Evolutionary conservation across 1,140 invertebrate species (phyloP).

Genomic region (Bombus cullumanus): DNA sequence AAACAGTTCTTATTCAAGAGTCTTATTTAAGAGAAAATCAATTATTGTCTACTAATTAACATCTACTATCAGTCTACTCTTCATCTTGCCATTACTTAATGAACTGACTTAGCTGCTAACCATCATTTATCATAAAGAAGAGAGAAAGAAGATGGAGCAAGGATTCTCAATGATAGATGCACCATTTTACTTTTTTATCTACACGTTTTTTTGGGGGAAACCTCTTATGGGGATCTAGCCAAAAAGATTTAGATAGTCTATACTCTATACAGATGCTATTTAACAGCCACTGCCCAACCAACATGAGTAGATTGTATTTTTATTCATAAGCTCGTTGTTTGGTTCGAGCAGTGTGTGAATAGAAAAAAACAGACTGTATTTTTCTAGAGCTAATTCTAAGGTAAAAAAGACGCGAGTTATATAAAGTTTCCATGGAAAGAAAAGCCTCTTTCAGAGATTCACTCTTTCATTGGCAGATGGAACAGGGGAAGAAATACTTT

Average conservation of each 20-base stretch:
- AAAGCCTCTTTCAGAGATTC: background rate
- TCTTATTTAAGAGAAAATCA: background rate
- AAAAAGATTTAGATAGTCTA: slow-evolving; percentile 51
- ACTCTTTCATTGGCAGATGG: slow-evolving; percentile 29
- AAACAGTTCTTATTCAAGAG: background rate
- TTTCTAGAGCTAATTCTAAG: slow-evolving; percentile 71
- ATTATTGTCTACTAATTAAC: background rate
- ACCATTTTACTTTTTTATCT: slow-evolving; percentile 8
- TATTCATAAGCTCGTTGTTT: slow-evolving; percentile 26
- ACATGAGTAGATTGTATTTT: slow-evolving; percentile 41
- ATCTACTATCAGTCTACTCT: background rate
- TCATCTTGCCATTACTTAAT: slow-evolving; percentile 27
- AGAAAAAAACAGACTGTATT: slow-evolving; percentile 74
- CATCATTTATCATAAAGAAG: background rate
- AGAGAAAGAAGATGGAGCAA: background rate
- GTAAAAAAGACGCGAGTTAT: slow-evolving; percentile 6
- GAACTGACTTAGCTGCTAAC: background rate
- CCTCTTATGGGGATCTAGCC: slow-evolving; percentile 36
- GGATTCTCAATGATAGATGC: background rate
- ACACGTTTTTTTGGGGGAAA: background rate
- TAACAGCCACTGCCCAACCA: slow-evolving; percentile 20
- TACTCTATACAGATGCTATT: slow-evolving; percentile 55
- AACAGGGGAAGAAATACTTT: background rate
- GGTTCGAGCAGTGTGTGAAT: slow-evolving; percentile 34
- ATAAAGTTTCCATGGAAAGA: background rate